Base-by-base conservation (phyloP, 1,140 invertebrate genomes). In the Drosophila guanche region DNA sequence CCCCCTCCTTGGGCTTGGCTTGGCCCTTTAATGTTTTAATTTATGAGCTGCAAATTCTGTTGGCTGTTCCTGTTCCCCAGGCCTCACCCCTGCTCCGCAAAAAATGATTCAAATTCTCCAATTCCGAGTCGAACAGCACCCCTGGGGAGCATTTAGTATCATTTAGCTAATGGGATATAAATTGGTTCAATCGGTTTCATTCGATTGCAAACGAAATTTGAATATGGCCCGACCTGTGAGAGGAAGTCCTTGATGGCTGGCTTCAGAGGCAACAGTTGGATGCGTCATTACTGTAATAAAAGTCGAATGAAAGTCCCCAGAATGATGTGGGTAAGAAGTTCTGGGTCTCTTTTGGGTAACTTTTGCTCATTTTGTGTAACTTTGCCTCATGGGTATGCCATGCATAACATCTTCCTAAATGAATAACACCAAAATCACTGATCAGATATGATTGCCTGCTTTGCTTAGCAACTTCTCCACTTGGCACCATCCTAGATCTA, bases 131-230 rank as follows among this genome's bases (percentile, higher is more conserved):
- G 16, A 29, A 6, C 2, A 16, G 8, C 45, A 48, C 79, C 67
- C 79, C 74, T 76, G 72, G 51, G 52, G 76, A 25, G 80, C 66
- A 84, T 76, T 79, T 74, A 80, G 73, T 86, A 73, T 77, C 73
- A 85, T 85, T 85, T 85, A 67, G 80, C 79, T 86, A 86, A 86
- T 86, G 81, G 73, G 20, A 70, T 66, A 80, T 81, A 85, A 85
- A 86, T 85, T 86, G 76, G 60, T 37, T 66, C 70, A 58, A 60
- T 71, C 65, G 73, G 51, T 47, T 70, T 23, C 54, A 10, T 63
- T 70, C 37, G 41, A 57, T 45, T 69, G 51, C 47, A 59, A 63
- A 62, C 56, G 41, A 58, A 45, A 16, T 40, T 14, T 25, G 52
- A 48, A 50, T 58, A 27, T 42, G 4, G 8, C 6, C 12, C n/a